Evolutionary conservation across 2,797 vertebrate genomes (phyloP).

Genomic region (Cryptoprocta ferox): DNA sequence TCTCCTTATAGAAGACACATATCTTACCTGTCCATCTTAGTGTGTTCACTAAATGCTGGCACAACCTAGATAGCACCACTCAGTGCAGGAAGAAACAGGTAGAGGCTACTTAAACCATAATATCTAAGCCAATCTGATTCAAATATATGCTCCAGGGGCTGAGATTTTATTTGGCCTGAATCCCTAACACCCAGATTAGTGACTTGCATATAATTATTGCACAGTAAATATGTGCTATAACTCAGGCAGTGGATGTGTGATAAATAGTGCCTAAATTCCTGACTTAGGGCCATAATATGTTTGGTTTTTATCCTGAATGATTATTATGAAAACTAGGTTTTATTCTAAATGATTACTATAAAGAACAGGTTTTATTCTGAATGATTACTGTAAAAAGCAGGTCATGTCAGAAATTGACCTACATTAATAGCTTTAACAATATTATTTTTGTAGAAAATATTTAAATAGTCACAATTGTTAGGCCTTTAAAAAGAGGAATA

Average conservation of each 20-base stretch:
- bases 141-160: neutral
- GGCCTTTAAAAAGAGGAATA: neutral
- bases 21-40: neutral
- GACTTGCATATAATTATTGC: neutral
- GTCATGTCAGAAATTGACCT: neutral
- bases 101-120: neutral
- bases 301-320: neutral
- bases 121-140: neutral
- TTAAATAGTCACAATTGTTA: neutral
- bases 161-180: neutral
- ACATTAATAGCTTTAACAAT: neutral
- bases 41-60: neutral
- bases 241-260: neutral
- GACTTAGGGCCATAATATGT: neutral
- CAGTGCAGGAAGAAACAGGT: neutral
- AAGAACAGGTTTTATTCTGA: too few species aligned
- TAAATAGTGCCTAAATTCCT: constrained; percentile 31
- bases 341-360: too few species aligned
- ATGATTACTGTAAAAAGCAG: too few species aligned
- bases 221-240: neutral
- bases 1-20: neutral
- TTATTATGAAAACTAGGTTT: neutral
- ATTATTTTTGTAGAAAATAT: neutral
- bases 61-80: neutral
- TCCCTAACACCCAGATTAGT: neutral